Evolutionary conservation across 2,888 invertebrate species (phyloP).

Genomic region (Tenthredo distinguenda): DNA sequence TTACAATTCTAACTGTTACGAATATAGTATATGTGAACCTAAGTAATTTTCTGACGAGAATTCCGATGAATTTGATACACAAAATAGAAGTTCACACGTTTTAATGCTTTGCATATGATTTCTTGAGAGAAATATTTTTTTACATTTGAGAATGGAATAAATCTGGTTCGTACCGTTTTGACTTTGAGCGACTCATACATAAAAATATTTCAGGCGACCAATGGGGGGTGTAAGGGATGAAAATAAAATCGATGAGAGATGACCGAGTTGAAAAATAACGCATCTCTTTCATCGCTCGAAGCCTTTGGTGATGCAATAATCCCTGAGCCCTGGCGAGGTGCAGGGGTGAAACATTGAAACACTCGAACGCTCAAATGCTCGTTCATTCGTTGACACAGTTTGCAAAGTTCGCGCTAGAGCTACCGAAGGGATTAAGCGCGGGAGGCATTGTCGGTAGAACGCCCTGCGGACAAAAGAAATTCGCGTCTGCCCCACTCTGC

Average conservation of each 20-base stretch:
- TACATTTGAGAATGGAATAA: background rate
- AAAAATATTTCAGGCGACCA: background rate
- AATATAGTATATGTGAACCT: too few relatives aligned
- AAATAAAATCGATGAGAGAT: slow-evolving; percentile 26
- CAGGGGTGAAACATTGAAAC: slow-evolving; percentile 36
- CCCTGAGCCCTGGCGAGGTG: slow-evolving; percentile 1
- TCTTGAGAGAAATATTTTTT: background rate
- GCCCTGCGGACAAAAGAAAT: slow-evolving; percentile 65
- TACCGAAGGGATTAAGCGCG: slow-evolving; percentile 59
- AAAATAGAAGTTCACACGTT: too few relatives aligned
- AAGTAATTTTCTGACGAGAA: background rate
- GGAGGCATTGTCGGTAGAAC: slow-evolving; percentile 61
- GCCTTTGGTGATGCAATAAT: slow-evolving; percentile 59
- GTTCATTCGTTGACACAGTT: slow-evolving; percentile 61
- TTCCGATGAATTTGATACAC: background rate
- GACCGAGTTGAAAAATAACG: slow-evolving; percentile 26
- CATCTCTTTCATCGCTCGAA: slow-evolving; percentile 22
- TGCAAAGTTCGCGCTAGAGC: slow-evolving; percentile 54
- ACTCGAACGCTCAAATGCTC: slow-evolving; percentile 54
- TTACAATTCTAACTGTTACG: background rate
- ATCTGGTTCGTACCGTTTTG: background rate
- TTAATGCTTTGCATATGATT: background rate
- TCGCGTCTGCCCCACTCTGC: slow-evolving; percentile 54
- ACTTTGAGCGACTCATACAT: background rate
- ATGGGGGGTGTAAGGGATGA: background rate